Base-by-base conservation (phyloP, 1,140 invertebrate species). In the Cyclina sinensis region DNA sequence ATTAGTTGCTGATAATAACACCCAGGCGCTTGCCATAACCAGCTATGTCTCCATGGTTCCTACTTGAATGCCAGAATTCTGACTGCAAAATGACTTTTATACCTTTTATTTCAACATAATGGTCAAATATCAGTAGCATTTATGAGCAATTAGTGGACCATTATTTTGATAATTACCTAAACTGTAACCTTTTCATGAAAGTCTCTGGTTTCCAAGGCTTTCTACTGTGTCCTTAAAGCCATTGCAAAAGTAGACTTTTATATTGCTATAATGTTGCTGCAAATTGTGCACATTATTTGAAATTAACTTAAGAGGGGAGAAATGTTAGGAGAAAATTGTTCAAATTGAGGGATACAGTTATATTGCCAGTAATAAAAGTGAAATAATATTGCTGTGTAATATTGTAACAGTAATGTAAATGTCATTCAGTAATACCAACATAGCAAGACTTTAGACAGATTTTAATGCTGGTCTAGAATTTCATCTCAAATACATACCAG, bases 101-200 rank as follows among this genome's bases (percentile, higher is more conserved):
- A 68, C 32, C 65, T 43, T 84, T 70, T 65, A 73, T 54, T 32
- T 48, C 68, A 73, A 30, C 37, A 70, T 84, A 84, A 73, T 70
- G n/a, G n/a, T 21, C 27, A 14, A 39, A 43, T 70, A 74, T 84
- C 32, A 18, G 65, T 51, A 74, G 37, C 68, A 5, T 73, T 84
- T 84, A 74, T 70, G 68, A 74, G 62, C 82, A 68, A 84, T 84
- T 84, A 84, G 62, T 18, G 9, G 65, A 30, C 37, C 37, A 73
- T 74, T 84, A 68, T 84, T 84, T n/a, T 43, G 12, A 68, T 54
- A 74, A 73, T 84, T 46, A 43, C 51, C 11, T 18, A 27, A 48
- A 51, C 16, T 16, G 30, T 73, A 65, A 73, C 68, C 82, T 84
- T 84, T n/a, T 84, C 18, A 27, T 46, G 39, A 48, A 54, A 78